Conservation (phyloP, 2,797 vertebrate genomes). For the Ficedula albicollis region DNA sequence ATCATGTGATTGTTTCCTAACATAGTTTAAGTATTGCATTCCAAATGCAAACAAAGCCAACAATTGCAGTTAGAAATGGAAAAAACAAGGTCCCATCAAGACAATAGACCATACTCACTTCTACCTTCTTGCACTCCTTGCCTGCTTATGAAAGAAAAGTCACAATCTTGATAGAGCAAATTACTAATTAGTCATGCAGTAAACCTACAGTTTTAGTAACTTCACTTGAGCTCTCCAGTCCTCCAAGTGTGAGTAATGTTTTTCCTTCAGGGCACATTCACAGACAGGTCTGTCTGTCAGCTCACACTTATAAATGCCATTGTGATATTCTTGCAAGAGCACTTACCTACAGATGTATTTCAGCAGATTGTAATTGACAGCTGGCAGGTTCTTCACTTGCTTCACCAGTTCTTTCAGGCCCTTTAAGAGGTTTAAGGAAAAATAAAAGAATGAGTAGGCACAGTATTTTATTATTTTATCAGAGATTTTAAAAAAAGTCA, state of each 20-base stretch:
- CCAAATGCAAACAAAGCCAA: neutral
- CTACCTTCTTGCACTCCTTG: neutral
- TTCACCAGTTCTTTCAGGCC: slow-evolving; percentile 89
- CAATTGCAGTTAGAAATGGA: neutral
- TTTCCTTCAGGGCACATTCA: neutral
- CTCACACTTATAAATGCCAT: neutral
- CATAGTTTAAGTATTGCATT: neutral
- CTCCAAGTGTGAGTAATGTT: neutral
- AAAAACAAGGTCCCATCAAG: neutral
- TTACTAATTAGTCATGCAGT: neutral
- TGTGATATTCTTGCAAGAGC: neutral
- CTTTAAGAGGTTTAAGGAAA: slow-evolving; percentile 66
- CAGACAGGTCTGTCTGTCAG: neutral
- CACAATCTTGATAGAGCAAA: neutral
- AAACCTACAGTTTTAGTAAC: neutral
- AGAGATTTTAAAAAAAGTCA: neutral
- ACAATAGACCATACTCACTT: neutral
- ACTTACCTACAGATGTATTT: slow-evolving; percentile 97
- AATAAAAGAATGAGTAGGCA: neutral
- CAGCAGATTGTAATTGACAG: slow-evolving; percentile 94
- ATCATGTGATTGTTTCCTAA: neutral
- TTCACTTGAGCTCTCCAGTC: neutral
- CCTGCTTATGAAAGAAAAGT: neutral
- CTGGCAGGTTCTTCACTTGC: slow-evolving; percentile 90
- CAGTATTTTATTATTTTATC: neutral